A percentile compares a stretch with the other conserved stretches of the same genome.
Evolutionary conservation across 1,140 invertebrate species (phyloP).

Genomic region (Geopemphigus sp.): DNA sequence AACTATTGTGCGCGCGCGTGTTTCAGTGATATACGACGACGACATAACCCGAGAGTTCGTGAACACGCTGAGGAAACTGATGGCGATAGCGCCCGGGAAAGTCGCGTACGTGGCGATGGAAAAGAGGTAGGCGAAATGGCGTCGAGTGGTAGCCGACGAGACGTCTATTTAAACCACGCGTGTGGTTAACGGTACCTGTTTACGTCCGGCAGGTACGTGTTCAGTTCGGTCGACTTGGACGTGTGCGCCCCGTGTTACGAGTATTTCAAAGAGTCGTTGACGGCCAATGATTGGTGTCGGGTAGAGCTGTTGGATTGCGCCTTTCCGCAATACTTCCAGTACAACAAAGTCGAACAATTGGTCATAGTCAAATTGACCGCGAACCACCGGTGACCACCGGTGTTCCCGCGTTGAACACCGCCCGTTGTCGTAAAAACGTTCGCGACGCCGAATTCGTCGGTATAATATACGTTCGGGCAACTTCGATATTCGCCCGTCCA

Average conservation of each 20-base stretch:
- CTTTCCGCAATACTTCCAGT: constrained; percentile 80
- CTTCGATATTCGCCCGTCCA: no score
- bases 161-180: no score
- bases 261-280: constrained; percentile 68
- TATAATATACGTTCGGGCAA: no score
- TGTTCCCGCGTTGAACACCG: not conserved
- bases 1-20: no score
- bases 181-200: no score
- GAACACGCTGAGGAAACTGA: constrained; percentile 67
- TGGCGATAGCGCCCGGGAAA: constrained; percentile 60
- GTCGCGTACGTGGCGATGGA: constrained; percentile 77
- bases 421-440: no score
- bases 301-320: constrained; percentile 66
- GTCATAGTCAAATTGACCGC: constrained; percentile 68
- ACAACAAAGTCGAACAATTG: constrained; percentile 73
- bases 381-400: not conserved
- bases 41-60: constrained; percentile 80
- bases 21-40: constrained; percentile 83
- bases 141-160: no score
- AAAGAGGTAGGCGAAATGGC: constrained; percentile 62
- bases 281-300: constrained; percentile 59
- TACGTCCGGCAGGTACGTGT: constrained; percentile 67
- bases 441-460: no score
- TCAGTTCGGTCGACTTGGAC: constrained; percentile 75
- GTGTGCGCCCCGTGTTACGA: constrained; percentile 80